phyloP scores from a whole-genome alignment of 1,140 invertebrate species.

The Branchinecta lynchi region DNA sequence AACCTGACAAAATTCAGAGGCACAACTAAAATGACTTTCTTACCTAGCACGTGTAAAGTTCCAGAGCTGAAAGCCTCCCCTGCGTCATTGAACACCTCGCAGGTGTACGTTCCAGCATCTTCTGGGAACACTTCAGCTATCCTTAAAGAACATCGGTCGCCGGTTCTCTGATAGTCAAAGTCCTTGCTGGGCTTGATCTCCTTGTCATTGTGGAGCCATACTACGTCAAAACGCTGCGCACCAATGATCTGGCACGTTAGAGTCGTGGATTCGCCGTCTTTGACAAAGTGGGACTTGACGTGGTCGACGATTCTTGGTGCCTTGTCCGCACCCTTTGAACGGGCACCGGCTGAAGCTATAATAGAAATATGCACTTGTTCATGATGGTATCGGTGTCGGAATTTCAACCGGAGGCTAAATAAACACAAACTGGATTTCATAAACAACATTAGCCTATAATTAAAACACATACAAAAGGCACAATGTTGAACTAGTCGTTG shows the following conservation, averaged over 20 bases:
- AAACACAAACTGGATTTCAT: too few species aligned
- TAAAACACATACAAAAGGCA: too few species aligned
- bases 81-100: constrained; percentile 86
- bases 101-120: constrained; percentile 82
- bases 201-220: constrained; percentile 92
- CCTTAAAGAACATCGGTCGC: constrained; percentile 72
- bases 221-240: constrained; percentile 72
- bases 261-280: constrained; percentile 68
- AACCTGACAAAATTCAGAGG: too few species aligned
- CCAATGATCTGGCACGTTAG: constrained; percentile 69
- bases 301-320: constrained; percentile 70
- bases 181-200: constrained; percentile 92
- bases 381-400: too few species aligned
- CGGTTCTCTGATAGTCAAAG: constrained; percentile 79
- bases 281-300: constrained; percentile 56
- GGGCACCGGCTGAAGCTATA: constrained; percentile 26
- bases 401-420: too few species aligned
- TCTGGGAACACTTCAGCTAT: constrained; percentile 91
- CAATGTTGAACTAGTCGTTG: too few species aligned
- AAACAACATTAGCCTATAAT: too few species aligned
- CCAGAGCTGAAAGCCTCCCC: constrained; percentile 86
- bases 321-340: constrained; percentile 44
- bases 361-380: too few species aligned
- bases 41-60: constrained; percentile 58
- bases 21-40: constrained; percentile 17